A percentile compares a stretch with the other conserved stretches of the same genome.
Evolutionary conservation across 1,140 invertebrate species (phyloP).

Genomic region (Pemphigus obesinymphae): DNA sequence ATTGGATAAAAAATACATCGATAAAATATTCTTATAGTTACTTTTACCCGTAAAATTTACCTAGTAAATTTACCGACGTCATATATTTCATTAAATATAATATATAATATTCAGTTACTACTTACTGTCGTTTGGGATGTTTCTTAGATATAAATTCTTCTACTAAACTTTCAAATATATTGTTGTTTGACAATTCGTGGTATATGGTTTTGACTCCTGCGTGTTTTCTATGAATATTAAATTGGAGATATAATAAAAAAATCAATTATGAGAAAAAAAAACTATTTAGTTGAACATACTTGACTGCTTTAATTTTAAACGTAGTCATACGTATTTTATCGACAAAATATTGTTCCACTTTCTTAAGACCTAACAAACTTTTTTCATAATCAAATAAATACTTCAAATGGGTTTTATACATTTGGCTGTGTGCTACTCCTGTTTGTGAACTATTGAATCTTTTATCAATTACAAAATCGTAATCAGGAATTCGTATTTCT

Average conservation of each 20-base stretch:
- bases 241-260: background rate
- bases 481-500: slow-evolving; percentile 56
- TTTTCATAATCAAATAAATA: slow-evolving; percentile 63
- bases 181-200: background rate
- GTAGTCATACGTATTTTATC: slow-evolving; percentile 52
- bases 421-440: slow-evolving; percentile 59
- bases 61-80: too few species aligned
- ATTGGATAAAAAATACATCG: too few species aligned
- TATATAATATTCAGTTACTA: too few species aligned
- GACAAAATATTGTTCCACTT: slow-evolving; percentile 66
- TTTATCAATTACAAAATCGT: slow-evolving; percentile 61
- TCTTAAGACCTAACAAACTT: slow-evolving; percentile 62
- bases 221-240: background rate
- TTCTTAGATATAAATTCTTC: background rate
- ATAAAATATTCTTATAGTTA: too few species aligned
- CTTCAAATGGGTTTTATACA: slow-evolving; percentile 58
- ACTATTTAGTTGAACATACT: background rate
- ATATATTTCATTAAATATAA: too few species aligned
- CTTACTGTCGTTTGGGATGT: slow-evolving; percentile 12
- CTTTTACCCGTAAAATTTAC: too few species aligned
- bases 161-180: background rate
- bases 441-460: slow-evolving; percentile 54
- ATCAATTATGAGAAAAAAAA: background rate
- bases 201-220: background rate
- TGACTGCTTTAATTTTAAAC: background rate